Base-by-base conservation (phyloP, 2,888 invertebrate species). In the Amaurobius ferox region DNA sequence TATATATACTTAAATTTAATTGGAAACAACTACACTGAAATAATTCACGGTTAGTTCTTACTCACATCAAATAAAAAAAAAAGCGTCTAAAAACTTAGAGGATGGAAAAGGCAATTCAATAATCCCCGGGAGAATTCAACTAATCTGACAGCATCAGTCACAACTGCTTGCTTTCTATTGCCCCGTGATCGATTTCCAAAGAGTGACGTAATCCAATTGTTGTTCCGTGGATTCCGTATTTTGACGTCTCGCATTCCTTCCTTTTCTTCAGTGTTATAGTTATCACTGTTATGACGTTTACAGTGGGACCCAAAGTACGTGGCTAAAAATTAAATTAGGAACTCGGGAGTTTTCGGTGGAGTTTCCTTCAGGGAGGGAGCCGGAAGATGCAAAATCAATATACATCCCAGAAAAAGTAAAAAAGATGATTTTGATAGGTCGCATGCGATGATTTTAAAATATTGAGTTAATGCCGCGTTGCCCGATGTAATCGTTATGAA, bases 181-280 rank as follows among this genome's bases (percentile, higher is more conserved):
- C 11, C 30, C 19, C 48, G 48, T 55, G 55, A 55, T 72, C 72
- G 72, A 72, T 72, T 72, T 72, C 55, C 9, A 72, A 55, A 70
- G 44, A 26, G 44, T 55, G 72, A 72, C 72, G 48, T 72, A 72
- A 72, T 72, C 35, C 55, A 72, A 72, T 72, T 72, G 72, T 32
- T 19, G 29, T 32, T 28, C 32, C 13, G 19, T 55, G 23, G 23
- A 55, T 55, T 55, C 55, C 23, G 55, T 55, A 16, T 55, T 70
- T 40, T 40, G 39, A 35, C 39, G 26, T 28, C 28, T 40, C 19
- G 23, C 26, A 40, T 55, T 55, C 39, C 28, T 30, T 72, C 28
- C 19, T 72, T 9, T 16, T 16, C 23, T 55, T 23, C 55, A 55
- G 23, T 23, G 2, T 55, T 55, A 55, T 55, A 55, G 55, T 55